A percentile compares a stretch with the other conserved stretches of the same genome.
phyloP scores from a whole-genome alignment of 2,888 invertebrate genomes.

The Liopterus haemorrhoidalis region DNA sequence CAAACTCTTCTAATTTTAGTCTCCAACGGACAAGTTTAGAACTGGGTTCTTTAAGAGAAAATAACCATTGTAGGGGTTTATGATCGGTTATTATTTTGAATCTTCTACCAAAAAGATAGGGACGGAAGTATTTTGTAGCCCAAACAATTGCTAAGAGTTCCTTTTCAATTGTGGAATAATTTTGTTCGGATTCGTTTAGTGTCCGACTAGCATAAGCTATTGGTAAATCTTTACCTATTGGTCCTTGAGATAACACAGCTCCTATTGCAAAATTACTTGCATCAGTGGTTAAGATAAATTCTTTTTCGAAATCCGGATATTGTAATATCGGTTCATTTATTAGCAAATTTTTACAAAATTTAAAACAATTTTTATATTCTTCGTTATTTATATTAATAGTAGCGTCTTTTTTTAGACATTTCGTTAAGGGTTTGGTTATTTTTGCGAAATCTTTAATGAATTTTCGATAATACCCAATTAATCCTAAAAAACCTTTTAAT shows the following conservation, averaged over 20 bases:
- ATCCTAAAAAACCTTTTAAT: constrained; percentile 18
- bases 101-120: constrained; percentile 19
- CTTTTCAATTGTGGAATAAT: constrained; percentile 26
- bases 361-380: background rate
- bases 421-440: constrained; percentile 16
- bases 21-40: constrained; percentile 9
- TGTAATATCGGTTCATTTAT: constrained; percentile 5
- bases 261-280: constrained; percentile 27
- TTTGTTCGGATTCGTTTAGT: constrained; percentile 22
- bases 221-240: constrained; percentile 21
- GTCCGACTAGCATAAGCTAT: constrained; percentile 30
- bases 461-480: constrained; percentile 12
- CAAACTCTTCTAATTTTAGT: background rate
- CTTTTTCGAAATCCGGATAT: constrained; percentile 28
- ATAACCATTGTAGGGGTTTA: constrained; percentile 24
- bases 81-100: constrained; percentile 31
- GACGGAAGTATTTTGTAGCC: constrained; percentile 26
- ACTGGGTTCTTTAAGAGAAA: constrained; percentile 21
- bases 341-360: constrained; percentile 5
- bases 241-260: constrained; percentile 24
- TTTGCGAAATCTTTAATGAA: constrained; percentile 15
- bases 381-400: constrained; percentile 11
- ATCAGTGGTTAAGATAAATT: constrained; percentile 27
- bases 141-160: constrained; percentile 30
- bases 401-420: constrained; percentile 21